Conservation (phyloP, 2,113 vertebrate genomes). For the Aplodontia rufa region DNA sequence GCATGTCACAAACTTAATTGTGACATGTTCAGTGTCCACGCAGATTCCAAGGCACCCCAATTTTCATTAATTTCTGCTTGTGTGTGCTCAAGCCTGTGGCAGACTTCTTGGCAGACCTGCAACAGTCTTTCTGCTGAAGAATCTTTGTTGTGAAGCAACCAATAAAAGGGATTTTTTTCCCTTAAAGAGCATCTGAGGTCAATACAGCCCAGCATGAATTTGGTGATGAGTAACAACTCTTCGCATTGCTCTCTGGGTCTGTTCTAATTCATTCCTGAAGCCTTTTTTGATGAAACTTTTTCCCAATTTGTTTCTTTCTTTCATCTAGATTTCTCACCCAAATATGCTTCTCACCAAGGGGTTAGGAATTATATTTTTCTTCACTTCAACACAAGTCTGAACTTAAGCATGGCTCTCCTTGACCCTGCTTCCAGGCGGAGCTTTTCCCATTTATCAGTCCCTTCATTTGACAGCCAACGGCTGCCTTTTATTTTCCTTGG, state of each 20-base stretch:
- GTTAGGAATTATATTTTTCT: neutral
- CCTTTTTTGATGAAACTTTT: neutral
- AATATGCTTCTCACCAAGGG: slow-evolving; percentile 5
- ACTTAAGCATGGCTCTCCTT: neutral
- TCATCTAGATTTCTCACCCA: slow-evolving; percentile 46
- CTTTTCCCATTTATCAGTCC: neutral
- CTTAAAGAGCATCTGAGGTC: slow-evolving; percentile 38
- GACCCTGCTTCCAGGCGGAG: neutral
- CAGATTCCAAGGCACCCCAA: neutral
- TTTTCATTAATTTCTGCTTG: neutral
- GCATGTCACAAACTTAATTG: neutral
- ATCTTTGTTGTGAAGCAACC: slow-evolving; percentile 19
- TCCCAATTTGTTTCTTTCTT: neutral
- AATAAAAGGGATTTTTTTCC: neutral
- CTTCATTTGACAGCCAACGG: neutral
- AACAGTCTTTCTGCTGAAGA: neutral
- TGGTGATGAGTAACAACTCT: neutral
- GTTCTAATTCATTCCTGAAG: slow-evolving; percentile 23
- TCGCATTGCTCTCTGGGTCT: neutral
- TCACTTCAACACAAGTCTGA: neutral
- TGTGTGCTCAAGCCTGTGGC: neutral
- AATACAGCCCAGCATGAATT: neutral
- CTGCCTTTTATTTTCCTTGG: neutral
- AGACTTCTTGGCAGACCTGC: neutral
- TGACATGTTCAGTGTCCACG: neutral